Conservation (phyloP, 2,888 invertebrate genomes). For the Ceriagrion tenellum region DNA sequence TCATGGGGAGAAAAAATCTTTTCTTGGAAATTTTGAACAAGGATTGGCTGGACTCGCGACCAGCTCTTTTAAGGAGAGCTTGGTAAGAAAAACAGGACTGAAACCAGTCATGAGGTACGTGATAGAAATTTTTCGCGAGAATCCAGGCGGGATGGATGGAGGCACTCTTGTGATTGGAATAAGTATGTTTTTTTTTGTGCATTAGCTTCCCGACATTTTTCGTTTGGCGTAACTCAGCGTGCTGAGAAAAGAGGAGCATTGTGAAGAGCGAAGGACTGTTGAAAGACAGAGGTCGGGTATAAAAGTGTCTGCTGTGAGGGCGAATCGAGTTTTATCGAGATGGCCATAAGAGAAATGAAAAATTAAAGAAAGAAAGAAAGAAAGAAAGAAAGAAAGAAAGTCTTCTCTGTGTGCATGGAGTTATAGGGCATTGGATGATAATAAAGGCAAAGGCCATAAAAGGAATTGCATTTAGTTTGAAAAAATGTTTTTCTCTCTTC, state of each 20-base stretch:
- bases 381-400: no score
- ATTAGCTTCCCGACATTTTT: neutral
- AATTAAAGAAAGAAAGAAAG: neutral
- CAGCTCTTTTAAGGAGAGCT: neutral
- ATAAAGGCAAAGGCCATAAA: no score
- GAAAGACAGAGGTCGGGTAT: neutral
- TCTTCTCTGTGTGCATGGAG: neutral
- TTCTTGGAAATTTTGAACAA: slow-evolving; percentile 4
- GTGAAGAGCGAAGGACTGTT: neutral
- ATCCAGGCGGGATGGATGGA: neutral
- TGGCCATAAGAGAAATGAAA: neutral
- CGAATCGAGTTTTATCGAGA: neutral
- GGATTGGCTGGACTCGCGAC: neutral
- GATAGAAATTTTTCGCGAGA: neutral
- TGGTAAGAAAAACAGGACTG: neutral
- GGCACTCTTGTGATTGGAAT: slow-evolving; percentile 8
- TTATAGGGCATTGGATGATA: neutral
- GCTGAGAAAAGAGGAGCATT: neutral
- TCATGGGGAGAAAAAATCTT: neutral
- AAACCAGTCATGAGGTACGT: slow-evolving; percentile 18
- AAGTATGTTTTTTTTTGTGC: neutral
- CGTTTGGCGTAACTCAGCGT: neutral
- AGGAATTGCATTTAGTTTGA: no score
- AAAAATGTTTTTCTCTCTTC: no score
- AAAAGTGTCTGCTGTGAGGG: neutral